These are phyloP conservation scores for Grammomys surdaster DNA, from an alignment of 2,113 vertebrate species.

Conservation along the genomic window DNA sequence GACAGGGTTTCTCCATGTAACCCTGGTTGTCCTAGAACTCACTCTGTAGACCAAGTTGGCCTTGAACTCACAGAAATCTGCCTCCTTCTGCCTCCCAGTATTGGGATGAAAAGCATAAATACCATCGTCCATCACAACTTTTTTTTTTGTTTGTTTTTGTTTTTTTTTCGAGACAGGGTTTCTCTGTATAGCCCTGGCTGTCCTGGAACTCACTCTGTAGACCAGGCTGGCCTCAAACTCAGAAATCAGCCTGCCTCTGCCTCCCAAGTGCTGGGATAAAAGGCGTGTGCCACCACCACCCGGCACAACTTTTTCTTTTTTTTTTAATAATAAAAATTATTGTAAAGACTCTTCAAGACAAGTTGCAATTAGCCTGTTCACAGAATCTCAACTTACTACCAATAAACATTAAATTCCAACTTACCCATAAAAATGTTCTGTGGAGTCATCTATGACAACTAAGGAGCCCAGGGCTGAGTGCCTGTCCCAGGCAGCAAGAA, in stretches of 20 bases:
- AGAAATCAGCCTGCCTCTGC: not conserved
- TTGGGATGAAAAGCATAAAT: not conserved
- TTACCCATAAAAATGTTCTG: not conserved
- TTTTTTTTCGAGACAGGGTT: not conserved
- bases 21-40: not conserved
- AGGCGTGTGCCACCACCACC: not conserved
- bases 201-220: not conserved
- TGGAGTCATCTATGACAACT: not conserved
- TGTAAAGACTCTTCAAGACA: slow-evolving; percentile 37
- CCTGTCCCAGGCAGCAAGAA: not conserved
- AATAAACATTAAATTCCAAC: not conserved
- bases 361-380: not conserved
- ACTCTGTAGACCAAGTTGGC: not conserved
- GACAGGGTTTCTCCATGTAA: not conserved
- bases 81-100: not conserved
- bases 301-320: not conserved
- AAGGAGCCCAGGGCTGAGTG: not conserved
- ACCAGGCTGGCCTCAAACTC: not conserved
- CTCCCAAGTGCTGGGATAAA: not conserved
- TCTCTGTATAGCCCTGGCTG: not conserved
- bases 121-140: too few relatives aligned
- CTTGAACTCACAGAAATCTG: not conserved
- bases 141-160: too few relatives aligned
- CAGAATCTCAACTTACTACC: not conserved
- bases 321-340: slow-evolving; percentile 30